Percentiles rank a stretch among this genome's conserved stretches.
Conservation (phyloP, 2,113 vertebrate genomes). For the Pantherophis guttatus region DNA sequence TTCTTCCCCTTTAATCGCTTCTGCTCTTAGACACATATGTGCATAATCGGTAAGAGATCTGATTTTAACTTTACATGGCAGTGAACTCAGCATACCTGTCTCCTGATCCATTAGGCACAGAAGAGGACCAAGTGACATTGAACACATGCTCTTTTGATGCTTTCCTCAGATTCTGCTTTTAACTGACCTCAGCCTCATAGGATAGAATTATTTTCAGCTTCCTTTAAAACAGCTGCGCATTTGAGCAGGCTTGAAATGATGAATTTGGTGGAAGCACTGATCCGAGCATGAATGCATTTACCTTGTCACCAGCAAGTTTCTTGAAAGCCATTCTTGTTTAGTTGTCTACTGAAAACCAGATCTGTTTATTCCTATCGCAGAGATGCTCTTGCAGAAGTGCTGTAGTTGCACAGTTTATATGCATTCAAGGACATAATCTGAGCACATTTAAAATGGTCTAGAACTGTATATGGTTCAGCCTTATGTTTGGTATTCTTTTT, state of each 20-base stretch:
- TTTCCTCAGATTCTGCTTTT: constrained; percentile 51
- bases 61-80: constrained; percentile 42
- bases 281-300: constrained; percentile 53
- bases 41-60: constrained; percentile 46
- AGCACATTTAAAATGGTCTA: constrained; percentile 16
- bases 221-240: constrained; percentile 57
- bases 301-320: constrained; percentile 39
- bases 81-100: constrained; percentile 40
- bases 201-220: constrained; percentile 56
- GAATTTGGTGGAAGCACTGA: constrained; percentile 46
- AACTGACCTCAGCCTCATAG: constrained; percentile 50
- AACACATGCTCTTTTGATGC: constrained; percentile 42
- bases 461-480: constrained; percentile 27
- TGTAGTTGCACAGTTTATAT: not conserved
- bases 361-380: not conserved
- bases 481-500: not conserved
- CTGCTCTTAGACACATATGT: constrained; percentile 6
- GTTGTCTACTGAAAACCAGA: constrained; percentile 16
- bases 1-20: constrained; percentile 56
- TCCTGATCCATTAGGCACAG: constrained; percentile 38
- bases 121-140: constrained; percentile 36
- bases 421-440: not conserved
- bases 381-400: fast-evolving
- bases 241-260: constrained; percentile 51
- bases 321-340: constrained; percentile 40